Percentiles rank a stretch among this genome's conserved stretches.
These are phyloP conservation scores for Phortica okadai DNA, from an alignment of 2,888 invertebrate genomes.

Conservation along the genomic window DNA sequence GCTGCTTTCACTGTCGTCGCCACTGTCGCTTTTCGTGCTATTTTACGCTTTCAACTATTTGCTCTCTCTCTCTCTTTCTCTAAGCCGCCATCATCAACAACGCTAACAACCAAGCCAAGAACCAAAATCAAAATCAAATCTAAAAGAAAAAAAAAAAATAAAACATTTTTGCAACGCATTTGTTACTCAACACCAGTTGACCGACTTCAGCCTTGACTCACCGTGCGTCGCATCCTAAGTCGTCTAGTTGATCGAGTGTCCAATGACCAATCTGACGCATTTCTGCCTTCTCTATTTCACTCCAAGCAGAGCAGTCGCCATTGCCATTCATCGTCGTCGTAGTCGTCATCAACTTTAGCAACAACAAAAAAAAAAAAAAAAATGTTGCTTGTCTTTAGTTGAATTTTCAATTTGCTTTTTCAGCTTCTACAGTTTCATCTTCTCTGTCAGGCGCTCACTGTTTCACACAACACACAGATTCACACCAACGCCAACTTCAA, in stretches of 20 bases:
- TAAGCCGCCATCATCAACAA: neutral
- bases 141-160: neutral
- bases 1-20: neutral
- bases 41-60: neutral
- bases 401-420: neutral
- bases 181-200: slow-evolving; percentile 53
- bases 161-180: slow-evolving; percentile 52
- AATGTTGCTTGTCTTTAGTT: neutral
- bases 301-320: slow-evolving; percentile 29
- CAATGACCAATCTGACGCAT: neutral
- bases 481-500: slow-evolving; percentile 12
- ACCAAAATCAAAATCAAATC: slow-evolving; percentile 7
- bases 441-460: neutral
- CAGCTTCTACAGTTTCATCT: too few relatives aligned
- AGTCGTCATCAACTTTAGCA: slow-evolving; percentile 44
- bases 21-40: too few relatives aligned
- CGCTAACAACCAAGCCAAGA: neutral
- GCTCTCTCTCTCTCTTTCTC: neutral
- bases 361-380: too few relatives aligned
- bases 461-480: neutral
- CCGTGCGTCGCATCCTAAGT: slow-evolving; percentile 43
- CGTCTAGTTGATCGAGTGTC: slow-evolving; percentile 31
- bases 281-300: neutral
- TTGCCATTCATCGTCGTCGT: slow-evolving; percentile 47
- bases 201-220: slow-evolving; percentile 20